Conservation (phyloP, 1,140 invertebrate species). For the Temnothorax longispinosus region DNA sequence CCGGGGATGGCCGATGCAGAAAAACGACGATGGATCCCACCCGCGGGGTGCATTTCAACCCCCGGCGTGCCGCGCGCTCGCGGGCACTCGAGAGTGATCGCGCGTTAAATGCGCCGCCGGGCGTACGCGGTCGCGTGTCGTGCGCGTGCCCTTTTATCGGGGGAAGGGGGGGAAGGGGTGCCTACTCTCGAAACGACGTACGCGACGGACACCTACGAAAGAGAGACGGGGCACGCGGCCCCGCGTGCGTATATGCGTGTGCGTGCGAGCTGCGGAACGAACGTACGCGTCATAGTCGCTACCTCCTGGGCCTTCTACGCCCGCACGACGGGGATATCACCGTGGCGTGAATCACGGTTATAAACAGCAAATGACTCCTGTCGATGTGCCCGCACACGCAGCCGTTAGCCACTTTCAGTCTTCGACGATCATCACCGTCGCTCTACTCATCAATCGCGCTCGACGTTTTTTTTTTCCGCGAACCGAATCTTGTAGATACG, state of each 20-base stretch:
- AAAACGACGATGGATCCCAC: constrained; percentile 4
- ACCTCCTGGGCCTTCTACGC: constrained; percentile 22
- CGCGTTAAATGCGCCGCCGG: constrained; percentile 85
- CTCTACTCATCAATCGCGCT: neutral
- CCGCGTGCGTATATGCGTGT: neutral
- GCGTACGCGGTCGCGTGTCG: constrained; percentile 82
- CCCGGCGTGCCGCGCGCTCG: constrained; percentile 66
- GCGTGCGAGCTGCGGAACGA: constrained; percentile 41
- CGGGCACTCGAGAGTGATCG: constrained; percentile 84
- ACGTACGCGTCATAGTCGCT: constrained; percentile 9
- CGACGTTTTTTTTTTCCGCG: neutral
- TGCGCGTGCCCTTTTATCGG: constrained; percentile 79
- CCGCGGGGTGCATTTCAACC: constrained; percentile 48
- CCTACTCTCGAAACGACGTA: constrained; percentile 42
- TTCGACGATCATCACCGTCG: constrained; percentile 31
- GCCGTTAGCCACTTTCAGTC: constrained; percentile 65
- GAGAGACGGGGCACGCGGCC: constrained; percentile 55
- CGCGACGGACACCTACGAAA: constrained; percentile 58
- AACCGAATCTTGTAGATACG: neutral
- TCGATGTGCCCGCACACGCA: constrained; percentile 14
- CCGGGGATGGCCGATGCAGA: constrained; percentile 37
- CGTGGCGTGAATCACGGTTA: constrained; percentile 63
- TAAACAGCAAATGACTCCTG: constrained; percentile 55
- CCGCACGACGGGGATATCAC: constrained; percentile 32
- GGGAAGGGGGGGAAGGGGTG: neutral